A percentile compares a stretch with the other conserved stretches of the same genome.
phyloP scores from a whole-genome alignment of 1,140 invertebrate genomes.

The Gonatopus flavifemur region DNA sequence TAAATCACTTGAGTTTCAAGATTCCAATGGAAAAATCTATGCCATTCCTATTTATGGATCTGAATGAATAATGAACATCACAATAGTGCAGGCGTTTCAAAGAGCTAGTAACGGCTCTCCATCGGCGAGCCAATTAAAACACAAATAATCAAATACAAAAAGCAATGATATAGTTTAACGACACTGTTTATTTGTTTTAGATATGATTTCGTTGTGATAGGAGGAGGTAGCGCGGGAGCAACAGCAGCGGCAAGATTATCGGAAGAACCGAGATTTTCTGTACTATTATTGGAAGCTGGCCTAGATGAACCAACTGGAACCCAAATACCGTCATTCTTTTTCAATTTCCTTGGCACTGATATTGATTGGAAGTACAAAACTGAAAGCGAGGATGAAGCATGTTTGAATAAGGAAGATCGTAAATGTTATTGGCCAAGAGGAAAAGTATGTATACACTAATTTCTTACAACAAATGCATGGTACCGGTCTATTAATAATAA shows the following conservation, averaged over 20 bases:
- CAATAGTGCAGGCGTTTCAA: no score
- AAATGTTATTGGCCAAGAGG: conserved; percentile 82
- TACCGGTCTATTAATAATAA: neutral
- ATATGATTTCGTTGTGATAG: conserved; percentile 86
- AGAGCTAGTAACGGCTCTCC: no score
- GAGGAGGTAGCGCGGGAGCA: conserved; percentile 83
- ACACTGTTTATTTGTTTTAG: conserved; percentile 56
- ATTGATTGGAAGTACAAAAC: conserved; percentile 89
- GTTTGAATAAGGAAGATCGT: conserved; percentile 72
- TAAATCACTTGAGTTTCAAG: no score
- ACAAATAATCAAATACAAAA: neutral
- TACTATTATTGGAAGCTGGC: conserved; percentile 80
- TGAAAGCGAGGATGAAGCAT: conserved; percentile 82
- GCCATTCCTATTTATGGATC: no score
- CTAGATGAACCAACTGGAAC: conserved; percentile 80
- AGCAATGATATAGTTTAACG: no score
- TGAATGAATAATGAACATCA: no score
- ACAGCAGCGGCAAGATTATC: conserved; percentile 80
- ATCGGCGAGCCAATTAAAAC: no score
- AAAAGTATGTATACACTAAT: conserved; percentile 66
- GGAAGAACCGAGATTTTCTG: conserved; percentile 76
- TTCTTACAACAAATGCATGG: neutral
- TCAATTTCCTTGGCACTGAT: conserved; percentile 77
- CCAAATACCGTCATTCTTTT: conserved; percentile 82
- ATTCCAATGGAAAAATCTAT: no score